Conservation (phyloP, 2,888 invertebrate species). For the Cynaeus angustus region DNA sequence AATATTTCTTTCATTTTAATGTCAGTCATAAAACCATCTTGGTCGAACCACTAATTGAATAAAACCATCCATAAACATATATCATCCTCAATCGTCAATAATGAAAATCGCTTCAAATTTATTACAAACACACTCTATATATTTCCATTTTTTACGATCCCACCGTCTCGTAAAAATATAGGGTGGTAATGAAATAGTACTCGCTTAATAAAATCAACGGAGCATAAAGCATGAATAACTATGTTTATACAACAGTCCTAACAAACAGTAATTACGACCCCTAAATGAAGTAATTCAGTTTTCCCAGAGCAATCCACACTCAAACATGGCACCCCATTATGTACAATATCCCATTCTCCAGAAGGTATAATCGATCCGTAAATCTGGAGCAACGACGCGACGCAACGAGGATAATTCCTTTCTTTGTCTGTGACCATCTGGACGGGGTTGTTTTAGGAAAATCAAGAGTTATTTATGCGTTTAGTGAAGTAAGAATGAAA, state of each 20-base stretch:
- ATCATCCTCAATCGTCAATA: slow-evolving; percentile 15
- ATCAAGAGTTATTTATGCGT: neutral
- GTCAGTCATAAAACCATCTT: too few species aligned
- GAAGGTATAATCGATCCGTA: slow-evolving; percentile 34
- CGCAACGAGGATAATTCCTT: neutral
- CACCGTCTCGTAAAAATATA: slow-evolving; percentile 31
- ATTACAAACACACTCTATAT: slow-evolving; percentile 15
- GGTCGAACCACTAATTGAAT: neutral
- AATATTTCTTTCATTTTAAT: too few species aligned
- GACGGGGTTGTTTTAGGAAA: neutral
- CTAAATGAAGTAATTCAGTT: slow-evolving; percentile 55
- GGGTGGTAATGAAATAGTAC: slow-evolving; percentile 47
- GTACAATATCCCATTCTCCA: slow-evolving; percentile 28
- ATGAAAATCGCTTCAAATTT: slow-evolving; percentile 23
- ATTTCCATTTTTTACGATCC: slow-evolving; percentile 20
- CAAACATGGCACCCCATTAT: slow-evolving; percentile 46
- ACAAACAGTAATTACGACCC: slow-evolving; percentile 53
- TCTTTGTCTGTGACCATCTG: slow-evolving; percentile 1
- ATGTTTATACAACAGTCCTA: slow-evolving; percentile 53
- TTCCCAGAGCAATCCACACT: slow-evolving; percentile 50
- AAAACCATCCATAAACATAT: slow-evolving; percentile 14
- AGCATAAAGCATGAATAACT: slow-evolving; percentile 53
- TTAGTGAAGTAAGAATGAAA: too few species aligned
- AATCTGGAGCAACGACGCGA: slow-evolving; percentile 10
- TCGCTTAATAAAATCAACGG: slow-evolving; percentile 51